Evolutionary conservation across 2,113 vertebrate species (phyloP).

Genomic region (Nesogale talazaci): DNA sequence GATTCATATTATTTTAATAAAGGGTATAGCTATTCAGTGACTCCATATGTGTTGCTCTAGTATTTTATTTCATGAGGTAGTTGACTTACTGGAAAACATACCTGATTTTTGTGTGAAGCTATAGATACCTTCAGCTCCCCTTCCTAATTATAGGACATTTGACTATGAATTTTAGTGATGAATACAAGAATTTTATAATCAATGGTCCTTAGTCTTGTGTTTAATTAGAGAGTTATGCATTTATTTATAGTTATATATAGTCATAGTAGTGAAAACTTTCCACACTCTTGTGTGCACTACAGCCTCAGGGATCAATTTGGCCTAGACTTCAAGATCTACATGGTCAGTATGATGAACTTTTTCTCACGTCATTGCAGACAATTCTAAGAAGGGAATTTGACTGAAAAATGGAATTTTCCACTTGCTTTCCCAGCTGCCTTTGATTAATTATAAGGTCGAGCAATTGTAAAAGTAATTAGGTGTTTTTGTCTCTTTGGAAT

Average conservation of each 20-base stretch:
- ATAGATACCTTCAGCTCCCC: not conserved
- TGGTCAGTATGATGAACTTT: not conserved
- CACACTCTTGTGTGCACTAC: not conserved
- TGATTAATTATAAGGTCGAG: constrained; percentile 51
- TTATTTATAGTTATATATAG: not conserved
- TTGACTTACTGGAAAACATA: constrained; percentile 17
- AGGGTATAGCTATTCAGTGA: not conserved
- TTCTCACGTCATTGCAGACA: constrained; percentile 5
- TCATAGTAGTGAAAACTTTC: not conserved
- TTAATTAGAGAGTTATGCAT: not conserved
- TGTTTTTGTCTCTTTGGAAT: constrained; percentile 54
- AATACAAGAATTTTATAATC: not conserved
- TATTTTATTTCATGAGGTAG: constrained; percentile 1
- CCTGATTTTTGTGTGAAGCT: constrained; percentile 18
- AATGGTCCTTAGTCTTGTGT: not conserved
- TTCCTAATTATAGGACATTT: not conserved
- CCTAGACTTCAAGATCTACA: not conserved
- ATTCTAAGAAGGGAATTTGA: constrained; percentile 6
- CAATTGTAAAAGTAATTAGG: constrained; percentile 36
- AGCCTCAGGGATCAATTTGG: not conserved
- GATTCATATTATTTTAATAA: constrained; percentile 6
- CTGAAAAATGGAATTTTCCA: constrained; percentile 28
- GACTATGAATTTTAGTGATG: not conserved
- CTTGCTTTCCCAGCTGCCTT: constrained; percentile 43
- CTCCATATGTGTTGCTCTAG: not conserved